Base-by-base conservation (phyloP, 2,888 invertebrate species). In the Drosophila cyrtoloma region DNA sequence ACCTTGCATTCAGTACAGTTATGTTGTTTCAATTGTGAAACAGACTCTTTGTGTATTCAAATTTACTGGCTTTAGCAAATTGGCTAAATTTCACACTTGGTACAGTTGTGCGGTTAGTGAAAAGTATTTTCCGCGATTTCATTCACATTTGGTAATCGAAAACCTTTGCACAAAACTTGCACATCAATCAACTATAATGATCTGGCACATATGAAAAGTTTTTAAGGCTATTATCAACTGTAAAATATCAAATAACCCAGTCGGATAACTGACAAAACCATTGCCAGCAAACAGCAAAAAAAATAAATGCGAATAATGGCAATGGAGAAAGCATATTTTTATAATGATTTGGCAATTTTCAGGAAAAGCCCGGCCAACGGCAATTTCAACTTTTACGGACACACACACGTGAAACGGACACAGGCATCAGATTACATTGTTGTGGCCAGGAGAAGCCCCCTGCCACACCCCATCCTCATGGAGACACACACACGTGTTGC, bases 371-470 rank as follows among this genome's bases (percentile, higher is more conserved):
- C 60, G 69, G 70, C 69, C 70, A 81, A 66, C 44, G 55, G 65
- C 69, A 75, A 56, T 58, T 59, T 16, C 47, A 26, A 47, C 47
- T 9, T 47, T 47, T 52, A 42, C 77, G 22, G 42, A 77, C 67
- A 72, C 56, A 65, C 42, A 52, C 56, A 55, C 69, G 63, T 35
- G 81, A 77, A 88, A 82, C 82, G 90, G 92, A 91, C 91, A 90
- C 73, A 75, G 80, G 90, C 66, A 91, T 91, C 92, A 91, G 91
- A 91, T 91, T 91, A 91, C 92, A 91, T 89, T 91, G 90, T 89
- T 88, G 84, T 86, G 88, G 90, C 82, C 76, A 80, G 68, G 67
- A 71, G 69, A 74, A 72, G 71, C 57, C 70, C 73, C 26, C 22
- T 44, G 22, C 22, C 22, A 7, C 47, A 47, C 16, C 9, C 56